These are phyloP conservation scores for Hipparchia sbordonii DNA, from an alignment of 2,888 invertebrate species.

Conservation along the genomic window DNA sequence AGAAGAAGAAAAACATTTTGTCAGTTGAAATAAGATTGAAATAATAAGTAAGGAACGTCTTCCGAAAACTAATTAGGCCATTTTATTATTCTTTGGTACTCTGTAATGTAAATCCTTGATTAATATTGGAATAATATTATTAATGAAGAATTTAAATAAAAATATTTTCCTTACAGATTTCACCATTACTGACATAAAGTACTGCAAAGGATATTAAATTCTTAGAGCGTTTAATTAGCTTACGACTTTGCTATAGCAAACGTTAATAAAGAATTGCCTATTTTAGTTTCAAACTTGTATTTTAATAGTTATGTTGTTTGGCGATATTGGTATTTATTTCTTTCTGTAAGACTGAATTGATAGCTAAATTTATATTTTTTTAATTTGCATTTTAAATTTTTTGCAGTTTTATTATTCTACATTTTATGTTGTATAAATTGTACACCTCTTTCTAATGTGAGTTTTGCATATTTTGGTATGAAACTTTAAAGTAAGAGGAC, in stretches of 20 bases:
- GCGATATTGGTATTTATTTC: slow-evolving; percentile 3
- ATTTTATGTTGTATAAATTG: slow-evolving; percentile 6
- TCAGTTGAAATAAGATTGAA: too few species aligned
- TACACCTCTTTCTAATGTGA: slow-evolving; percentile 28
- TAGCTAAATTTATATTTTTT: not conserved
- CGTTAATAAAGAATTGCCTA: slow-evolving; percentile 8
- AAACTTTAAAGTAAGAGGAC: not conserved
- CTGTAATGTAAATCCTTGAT: too few species aligned
- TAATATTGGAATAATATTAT: too few species aligned
- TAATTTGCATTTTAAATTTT: not conserved
- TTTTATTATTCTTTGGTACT: too few species aligned
- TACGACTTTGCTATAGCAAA: slow-evolving; percentile 21
- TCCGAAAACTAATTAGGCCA: too few species aligned
- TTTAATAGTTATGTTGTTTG: slow-evolving; percentile 15
- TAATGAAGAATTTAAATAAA: not conserved
- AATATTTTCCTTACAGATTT: slow-evolving; percentile 40
- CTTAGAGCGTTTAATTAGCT: slow-evolving; percentile 29
- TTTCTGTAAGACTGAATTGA: slow-evolving; percentile 19
- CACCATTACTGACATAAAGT: slow-evolving; percentile 39
- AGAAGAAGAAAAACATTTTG: too few species aligned
- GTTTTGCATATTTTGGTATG: slow-evolving; percentile 3
- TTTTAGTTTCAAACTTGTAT: slow-evolving; percentile 5
- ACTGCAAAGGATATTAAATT: slow-evolving; percentile 39
- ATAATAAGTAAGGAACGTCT: too few species aligned
- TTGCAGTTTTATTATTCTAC: slow-evolving; percentile 25